These are phyloP conservation scores for Pollenia labialis DNA, from an alignment of 2,888 invertebrate species.

Conservation along the genomic window DNA sequence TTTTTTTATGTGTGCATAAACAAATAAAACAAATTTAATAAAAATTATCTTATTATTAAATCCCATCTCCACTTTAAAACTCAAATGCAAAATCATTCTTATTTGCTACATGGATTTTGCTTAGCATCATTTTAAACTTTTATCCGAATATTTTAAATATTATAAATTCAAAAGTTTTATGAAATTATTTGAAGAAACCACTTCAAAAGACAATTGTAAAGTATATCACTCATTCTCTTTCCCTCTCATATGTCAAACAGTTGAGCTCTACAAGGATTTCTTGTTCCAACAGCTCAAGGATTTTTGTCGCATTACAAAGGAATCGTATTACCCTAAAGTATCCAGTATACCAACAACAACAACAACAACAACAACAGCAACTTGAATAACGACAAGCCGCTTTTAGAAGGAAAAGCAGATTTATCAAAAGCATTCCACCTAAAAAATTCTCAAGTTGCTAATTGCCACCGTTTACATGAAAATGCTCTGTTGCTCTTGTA, in stretches of 20 bases:
- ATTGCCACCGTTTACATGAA: conserved; percentile 71
- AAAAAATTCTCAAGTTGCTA: conserved; percentile 73
- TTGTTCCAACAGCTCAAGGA: conserved; percentile 32
- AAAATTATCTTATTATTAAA: not conserved
- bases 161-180: conserved; percentile 60
- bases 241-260: not conserved
- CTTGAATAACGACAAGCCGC: conserved; percentile 37
- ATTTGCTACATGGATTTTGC: not conserved
- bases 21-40: too few species aligned
- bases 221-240: not conserved
- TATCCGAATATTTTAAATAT: conserved; percentile 54
- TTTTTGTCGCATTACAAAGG: conserved; percentile 49
- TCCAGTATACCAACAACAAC: not conserved
- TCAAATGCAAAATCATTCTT: not conserved
- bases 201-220: conserved; percentile 67
- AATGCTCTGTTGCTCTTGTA: conserved; percentile 25
- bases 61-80: not conserved
- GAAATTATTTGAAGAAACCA: conserved; percentile 69
- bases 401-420: conserved; percentile 53
- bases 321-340: conserved; percentile 56
- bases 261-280: conserved; percentile 20
- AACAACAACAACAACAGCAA: not conserved
- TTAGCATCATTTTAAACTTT: conserved; percentile 9
- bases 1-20: too few species aligned
- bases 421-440: conserved; percentile 76